phyloP scores from a whole-genome alignment of 2,797 vertebrate species.

The Arrhamphus sclerolepis region DNA sequence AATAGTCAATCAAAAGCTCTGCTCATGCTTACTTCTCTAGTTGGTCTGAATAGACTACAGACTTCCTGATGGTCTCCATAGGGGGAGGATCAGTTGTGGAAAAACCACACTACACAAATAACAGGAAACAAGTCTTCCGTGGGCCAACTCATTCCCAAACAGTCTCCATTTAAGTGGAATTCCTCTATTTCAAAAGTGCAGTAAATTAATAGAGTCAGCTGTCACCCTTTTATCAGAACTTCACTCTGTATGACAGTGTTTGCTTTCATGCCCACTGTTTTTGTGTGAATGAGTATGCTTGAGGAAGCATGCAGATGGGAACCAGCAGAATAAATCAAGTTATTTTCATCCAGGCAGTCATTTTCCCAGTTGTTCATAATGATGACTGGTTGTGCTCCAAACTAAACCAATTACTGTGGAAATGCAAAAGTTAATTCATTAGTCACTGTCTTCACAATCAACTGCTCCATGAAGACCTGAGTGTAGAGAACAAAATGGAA shows the following conservation, averaged over 20 bases:
- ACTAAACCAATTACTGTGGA: constrained; percentile 37
- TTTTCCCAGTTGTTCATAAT: constrained; percentile 47
- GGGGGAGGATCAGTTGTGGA: background rate
- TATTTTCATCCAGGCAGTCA: constrained; percentile 60
- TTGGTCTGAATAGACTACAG: background rate
- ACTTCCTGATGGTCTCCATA: background rate
- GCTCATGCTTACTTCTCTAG: background rate
- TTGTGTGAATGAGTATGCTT: constrained; percentile 27
- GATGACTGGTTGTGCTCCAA: constrained; percentile 41
- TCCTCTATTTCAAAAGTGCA: constrained; percentile 7
- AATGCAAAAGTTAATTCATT: constrained; percentile 27
- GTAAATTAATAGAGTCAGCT: constrained; percentile 38
- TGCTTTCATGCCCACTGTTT: constrained; percentile 27
- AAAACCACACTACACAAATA: background rate
- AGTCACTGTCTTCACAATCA: constrained; percentile 22
- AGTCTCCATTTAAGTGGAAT: background rate
- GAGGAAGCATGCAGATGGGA: constrained; percentile 48
- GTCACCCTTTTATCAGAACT: constrained; percentile 19
- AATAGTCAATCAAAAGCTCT: background rate
- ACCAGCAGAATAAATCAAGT: constrained; percentile 60
- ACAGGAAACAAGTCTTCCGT: background rate
- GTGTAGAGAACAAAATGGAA: background rate
- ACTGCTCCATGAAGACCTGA: background rate
- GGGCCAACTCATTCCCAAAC: constrained; percentile 2
- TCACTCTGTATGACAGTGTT: constrained; percentile 42